Conservation (phyloP, 2,797 vertebrate genomes). For the Poeciliopsis presidionis region DNA sequence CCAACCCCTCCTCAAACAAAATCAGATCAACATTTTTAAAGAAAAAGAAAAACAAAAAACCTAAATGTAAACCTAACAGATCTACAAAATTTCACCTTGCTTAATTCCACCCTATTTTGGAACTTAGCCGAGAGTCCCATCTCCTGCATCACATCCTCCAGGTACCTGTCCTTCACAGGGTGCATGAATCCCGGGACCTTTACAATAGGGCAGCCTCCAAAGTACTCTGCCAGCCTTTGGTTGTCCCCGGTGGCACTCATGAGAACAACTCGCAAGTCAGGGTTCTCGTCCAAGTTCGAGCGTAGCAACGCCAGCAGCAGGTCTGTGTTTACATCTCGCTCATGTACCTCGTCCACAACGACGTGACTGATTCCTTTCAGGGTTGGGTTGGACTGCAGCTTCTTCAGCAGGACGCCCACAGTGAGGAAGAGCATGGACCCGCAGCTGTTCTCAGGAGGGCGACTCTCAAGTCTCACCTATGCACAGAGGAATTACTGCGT, state of each 20-base stretch:
- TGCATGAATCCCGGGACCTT: conserved; percentile 96
- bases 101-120: accelerated
- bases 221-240: conserved; percentile 87
- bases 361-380: conserved; percentile 94
- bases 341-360: conserved; percentile 96
- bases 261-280: conserved; percentile 86
- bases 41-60: background rate
- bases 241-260: conserved; percentile 98
- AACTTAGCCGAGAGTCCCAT: conserved; percentile 72
- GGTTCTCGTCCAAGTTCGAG: conserved; percentile 84
- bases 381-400: conserved; percentile 90
- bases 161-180: conserved; percentile 87
- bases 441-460: conserved; percentile 86
- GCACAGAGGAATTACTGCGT: background rate
- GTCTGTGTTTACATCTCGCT: conserved; percentile 96
- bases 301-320: conserved; percentile 93
- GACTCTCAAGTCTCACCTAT: conserved; percentile 93
- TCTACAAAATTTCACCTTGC: conserved; percentile 44
- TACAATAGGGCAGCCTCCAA: conserved; percentile 88
- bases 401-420: conserved; percentile 91
- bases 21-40: background rate
- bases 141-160: conserved; percentile 91
- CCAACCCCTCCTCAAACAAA: conserved; percentile 53
- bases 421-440: conserved; percentile 96
- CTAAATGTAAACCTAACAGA: background rate